Evolutionary conservation across 2,888 invertebrate genomes (phyloP).

Genomic region (Cerceris rybyensis): DNA sequence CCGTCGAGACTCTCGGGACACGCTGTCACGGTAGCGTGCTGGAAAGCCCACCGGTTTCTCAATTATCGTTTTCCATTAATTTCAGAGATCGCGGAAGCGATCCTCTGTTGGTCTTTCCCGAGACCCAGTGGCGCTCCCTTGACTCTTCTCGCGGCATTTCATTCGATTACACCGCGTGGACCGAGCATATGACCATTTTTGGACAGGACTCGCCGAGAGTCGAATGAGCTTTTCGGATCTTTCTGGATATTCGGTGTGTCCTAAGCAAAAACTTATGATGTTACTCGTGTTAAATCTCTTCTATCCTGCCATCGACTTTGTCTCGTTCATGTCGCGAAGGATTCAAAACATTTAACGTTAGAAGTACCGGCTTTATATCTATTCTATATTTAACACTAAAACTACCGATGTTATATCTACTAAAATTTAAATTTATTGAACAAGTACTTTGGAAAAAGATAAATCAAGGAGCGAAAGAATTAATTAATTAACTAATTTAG

Average conservation of each 20-base stretch:
- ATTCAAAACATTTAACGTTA: no score
- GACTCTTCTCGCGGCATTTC: background rate
- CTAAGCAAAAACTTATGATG: no score
- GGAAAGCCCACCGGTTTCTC: slow-evolving; percentile 18
- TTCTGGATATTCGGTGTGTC: background rate
- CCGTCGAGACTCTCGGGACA: slow-evolving; percentile 26
- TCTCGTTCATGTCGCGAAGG: no score
- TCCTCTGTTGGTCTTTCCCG: slow-evolving; percentile 13
- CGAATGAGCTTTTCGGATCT: background rate
- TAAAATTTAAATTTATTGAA: no score
- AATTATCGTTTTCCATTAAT: slow-evolving; percentile 36
- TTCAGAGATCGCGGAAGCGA: slow-evolving; percentile 37
- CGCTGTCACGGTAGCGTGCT: slow-evolving; percentile 8
- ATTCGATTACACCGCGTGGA: background rate
- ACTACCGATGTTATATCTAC: no score
- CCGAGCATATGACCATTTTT: slow-evolving; percentile 41
- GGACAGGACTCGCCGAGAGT: slow-evolving; percentile 12
- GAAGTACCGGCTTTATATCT: no score
- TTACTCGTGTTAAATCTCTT: no score
- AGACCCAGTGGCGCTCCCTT: slow-evolving; percentile 22
- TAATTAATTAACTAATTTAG: no score
- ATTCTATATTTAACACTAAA: no score
- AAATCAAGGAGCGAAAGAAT: no score
- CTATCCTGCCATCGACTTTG: no score
- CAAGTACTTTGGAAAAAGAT: no score